Conservation (phyloP, 2,797 vertebrate genomes). For the Pangasius macronema region DNA sequence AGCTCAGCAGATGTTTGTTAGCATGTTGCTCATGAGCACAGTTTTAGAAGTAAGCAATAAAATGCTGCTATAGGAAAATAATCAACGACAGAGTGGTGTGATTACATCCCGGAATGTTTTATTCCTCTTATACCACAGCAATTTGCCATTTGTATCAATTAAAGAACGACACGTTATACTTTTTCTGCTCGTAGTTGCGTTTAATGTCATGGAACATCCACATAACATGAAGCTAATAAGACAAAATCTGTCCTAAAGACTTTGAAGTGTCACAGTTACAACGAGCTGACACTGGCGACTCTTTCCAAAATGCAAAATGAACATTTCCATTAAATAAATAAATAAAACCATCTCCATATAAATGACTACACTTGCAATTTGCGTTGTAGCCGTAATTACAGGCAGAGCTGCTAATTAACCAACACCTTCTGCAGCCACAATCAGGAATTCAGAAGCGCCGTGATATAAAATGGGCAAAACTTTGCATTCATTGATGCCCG, state of each 20-base stretch:
- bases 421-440: too few species aligned
- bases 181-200: not conserved
- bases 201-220: not conserved
- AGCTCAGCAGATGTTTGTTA: slow-evolving; percentile 41
- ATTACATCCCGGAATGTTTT: not conserved
- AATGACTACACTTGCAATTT: not conserved
- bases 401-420: not conserved
- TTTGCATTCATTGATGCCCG: not conserved
- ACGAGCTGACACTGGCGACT: not conserved
- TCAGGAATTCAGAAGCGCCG: not conserved
- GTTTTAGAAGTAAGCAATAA: not conserved
- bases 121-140: not conserved
- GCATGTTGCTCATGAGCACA: slow-evolving; percentile 36
- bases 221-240: not conserved
- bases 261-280: not conserved
- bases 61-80: not conserved
- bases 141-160: not conserved
- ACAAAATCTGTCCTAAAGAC: not conserved
- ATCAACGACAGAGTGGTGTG: not conserved
- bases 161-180: not conserved
- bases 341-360: not conserved
- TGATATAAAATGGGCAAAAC: not conserved
- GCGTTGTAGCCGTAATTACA: not conserved
- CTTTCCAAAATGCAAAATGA: not conserved
- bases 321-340: not conserved